Base-by-base conservation (phyloP, 2,797 vertebrate species). In the Triplophysa yarkandensis region DNA sequence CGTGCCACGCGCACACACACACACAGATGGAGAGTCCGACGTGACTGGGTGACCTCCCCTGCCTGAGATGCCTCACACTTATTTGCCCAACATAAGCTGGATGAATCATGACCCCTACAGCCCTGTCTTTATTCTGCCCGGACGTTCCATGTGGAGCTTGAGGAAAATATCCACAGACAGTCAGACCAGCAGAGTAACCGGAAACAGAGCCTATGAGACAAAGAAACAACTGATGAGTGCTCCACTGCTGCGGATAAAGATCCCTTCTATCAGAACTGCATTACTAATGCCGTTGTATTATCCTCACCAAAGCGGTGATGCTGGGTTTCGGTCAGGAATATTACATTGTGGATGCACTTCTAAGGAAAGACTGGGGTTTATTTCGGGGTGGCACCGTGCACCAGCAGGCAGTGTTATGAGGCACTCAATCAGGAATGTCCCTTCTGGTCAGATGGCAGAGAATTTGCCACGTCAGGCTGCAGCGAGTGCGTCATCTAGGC, bases 41-140 rank as follows among this genome's bases (percentile, higher is more conserved):
- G 66, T 89, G 88, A 89, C 78, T 87, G 88, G 86, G 68, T 88
- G 87, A 87, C 87, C 89, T 88, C 80, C 79, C 79, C 84, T 85
- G 87, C 80, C 85, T 88, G 84, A 87, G 86, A 87, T 86, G 83
- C 64, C 77, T 85, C 86, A 85, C 81, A 81, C 82, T 85, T 48
- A 80, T 79, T 86, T 80, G 85, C 86, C 90, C 88, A 88, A 81
- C 76, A 85, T 83, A 85, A 85, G 86, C 88, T 87, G 90, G 92
- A 93, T 90, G 86, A 88, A 85, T 90, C 88, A 89, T 81, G 83
- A 84, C 84, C 85, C 88, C 88, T 82, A 80, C 81, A 74, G 86
- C 81, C 83, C 82, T 82, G 87, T 79, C 89, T 89, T 86, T 90
- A 13, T 76, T 76, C 74, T 36, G 76, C 81, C 86, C 85, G 80